A percentile compares a stretch with the other conserved stretches of the same genome.
Evolutionary conservation across 2,113 vertebrate species (phyloP).

Genomic region (Athene noctua): DNA sequence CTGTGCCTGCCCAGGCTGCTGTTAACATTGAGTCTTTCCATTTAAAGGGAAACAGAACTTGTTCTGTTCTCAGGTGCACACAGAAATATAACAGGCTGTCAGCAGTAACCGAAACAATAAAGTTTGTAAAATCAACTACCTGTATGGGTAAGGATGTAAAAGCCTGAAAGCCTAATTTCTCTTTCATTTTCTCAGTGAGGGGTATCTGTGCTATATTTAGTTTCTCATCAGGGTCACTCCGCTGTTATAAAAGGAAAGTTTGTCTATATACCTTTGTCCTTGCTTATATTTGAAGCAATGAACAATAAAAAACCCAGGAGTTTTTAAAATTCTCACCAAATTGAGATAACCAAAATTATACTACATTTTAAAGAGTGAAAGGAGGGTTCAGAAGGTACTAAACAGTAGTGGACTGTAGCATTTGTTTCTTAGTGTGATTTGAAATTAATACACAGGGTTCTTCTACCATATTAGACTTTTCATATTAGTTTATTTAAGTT

Average conservation of each 20-base stretch:
- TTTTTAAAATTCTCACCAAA: background rate
- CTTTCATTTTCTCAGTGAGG: background rate
- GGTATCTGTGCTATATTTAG: background rate
- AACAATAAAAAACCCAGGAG: background rate
- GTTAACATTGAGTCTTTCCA: background rate
- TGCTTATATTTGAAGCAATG: background rate
- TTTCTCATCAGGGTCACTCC: background rate
- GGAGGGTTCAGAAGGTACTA: background rate
- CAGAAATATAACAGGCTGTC: background rate
- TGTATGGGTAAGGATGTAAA: background rate
- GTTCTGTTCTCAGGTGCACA: constrained; percentile 4
- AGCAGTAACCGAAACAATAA: constrained; percentile 15
- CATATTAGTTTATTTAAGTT: background rate
- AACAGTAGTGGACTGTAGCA: background rate
- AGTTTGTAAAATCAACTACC: background rate
- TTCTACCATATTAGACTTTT: background rate
- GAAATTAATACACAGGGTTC: background rate
- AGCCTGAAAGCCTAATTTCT: background rate
- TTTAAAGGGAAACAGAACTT: constrained; percentile 47
- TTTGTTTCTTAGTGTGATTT: background rate
- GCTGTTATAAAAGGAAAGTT: background rate
- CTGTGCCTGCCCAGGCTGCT: background rate
- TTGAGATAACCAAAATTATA: background rate
- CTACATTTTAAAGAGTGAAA: background rate
- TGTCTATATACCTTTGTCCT: background rate